phyloP scores from a whole-genome alignment of 2,888 invertebrate species.

The Orthonychiurus folsomi region DNA sequence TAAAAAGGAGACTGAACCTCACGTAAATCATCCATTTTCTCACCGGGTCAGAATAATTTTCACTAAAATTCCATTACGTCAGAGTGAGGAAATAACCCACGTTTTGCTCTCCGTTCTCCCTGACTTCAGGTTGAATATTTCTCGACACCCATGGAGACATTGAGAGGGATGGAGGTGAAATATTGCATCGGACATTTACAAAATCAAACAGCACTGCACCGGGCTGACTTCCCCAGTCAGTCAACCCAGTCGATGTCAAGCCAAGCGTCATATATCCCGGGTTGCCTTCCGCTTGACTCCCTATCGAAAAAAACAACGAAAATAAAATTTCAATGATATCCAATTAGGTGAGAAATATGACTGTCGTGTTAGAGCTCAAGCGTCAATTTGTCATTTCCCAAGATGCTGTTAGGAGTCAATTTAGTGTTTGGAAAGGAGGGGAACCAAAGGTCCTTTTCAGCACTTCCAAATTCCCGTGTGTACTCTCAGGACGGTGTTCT shows the following conservation, averaged over 20 bases:
- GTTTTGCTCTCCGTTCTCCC: too few relatives aligned
- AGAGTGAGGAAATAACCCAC: too few relatives aligned
- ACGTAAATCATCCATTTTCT: too few relatives aligned
- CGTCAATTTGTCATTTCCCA: slow-evolving; percentile 22
- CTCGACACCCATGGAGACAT: too few relatives aligned
- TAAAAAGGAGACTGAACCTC: too few relatives aligned
- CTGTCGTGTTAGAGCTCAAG: slow-evolving; percentile 15
- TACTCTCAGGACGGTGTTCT: background rate
- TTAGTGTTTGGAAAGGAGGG: background rate
- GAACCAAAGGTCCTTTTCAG: background rate
- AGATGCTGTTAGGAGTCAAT: background rate
- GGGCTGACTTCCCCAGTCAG: too few relatives aligned
- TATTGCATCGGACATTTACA: background rate
- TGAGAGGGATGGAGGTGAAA: too few relatives aligned
- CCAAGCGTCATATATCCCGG: background rate
- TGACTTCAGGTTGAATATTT: too few relatives aligned
- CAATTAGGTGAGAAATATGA: slow-evolving; percentile 26
- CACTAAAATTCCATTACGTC: too few relatives aligned
- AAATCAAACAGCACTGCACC: background rate
- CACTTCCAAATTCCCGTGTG: background rate
- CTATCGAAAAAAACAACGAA: background rate
- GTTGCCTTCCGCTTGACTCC: too few relatives aligned
- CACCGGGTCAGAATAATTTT: too few relatives aligned
- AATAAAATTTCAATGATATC: slow-evolving; percentile 10
- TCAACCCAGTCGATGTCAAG: background rate